Evolutionary conservation across 2,113 vertebrate genomes (phyloP), one percentile per base, ranked within the genome.

Genomic region (Etheostoma spectabile): DNA sequence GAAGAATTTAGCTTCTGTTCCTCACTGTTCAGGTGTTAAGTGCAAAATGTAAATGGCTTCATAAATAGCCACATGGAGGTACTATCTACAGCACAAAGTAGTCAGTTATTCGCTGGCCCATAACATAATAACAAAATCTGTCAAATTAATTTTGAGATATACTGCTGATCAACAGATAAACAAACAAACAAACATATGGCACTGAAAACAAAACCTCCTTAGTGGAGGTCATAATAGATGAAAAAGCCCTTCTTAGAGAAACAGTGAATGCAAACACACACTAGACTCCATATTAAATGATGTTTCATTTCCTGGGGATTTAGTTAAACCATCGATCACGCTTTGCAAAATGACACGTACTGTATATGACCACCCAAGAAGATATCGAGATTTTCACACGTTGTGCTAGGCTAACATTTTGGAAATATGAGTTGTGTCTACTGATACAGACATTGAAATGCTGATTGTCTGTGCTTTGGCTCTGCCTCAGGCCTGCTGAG

Each of bases 401-500:
- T 71, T 66, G 60, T 70, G 75, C 61, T n/a, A 22, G 69, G 70
- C 77, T 61, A 61, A 55, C 74, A 60, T 21, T 70, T 46, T 74
- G 82, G 67, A 85, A 81, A 70, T 74, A 70, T 82, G 61, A 86
- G 71, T 74, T 69, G 30, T 74, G 82, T 83, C 70, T 55, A 27
- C 76, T 69, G 74, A 87, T 87, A 80, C 64, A 85, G 82, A 84
- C 83, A 71, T 22, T 87, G 86, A 91, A 82, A 86, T 87, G 76
- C 18, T 21, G 60, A 73, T 66, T 6, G 33, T 52, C 76, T 74
- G 73, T 79, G 73, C 73, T 79, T 19, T 81, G 68, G 35, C 63
- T 88, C 67, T 74, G 68, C 84, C 82, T 88, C 83, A 98, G 97
- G 97, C 94, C 95, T 98, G 82, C 89, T 98, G 87, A 95, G 97